These are phyloP conservation scores for Forbesichthys agassizii DNA, from an alignment of 2,113 vertebrate genomes.

Conservation along the genomic window DNA sequence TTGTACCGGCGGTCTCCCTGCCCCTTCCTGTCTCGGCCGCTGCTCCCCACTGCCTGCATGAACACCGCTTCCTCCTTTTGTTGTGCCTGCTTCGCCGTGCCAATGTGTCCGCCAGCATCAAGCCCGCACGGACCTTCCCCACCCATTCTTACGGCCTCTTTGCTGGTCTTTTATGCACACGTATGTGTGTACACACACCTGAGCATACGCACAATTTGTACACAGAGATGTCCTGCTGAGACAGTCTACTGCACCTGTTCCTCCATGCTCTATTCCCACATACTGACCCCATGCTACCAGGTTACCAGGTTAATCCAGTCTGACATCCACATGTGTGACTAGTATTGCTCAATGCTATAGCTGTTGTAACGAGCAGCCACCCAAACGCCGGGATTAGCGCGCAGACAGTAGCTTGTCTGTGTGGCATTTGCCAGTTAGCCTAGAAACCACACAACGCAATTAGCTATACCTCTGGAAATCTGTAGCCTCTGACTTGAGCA, in stretches of 20 bases:
- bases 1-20: slow-evolving; percentile 52
- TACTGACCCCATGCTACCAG: not conserved
- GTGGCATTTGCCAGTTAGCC: not conserved
- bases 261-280: not conserved
- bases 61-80: slow-evolving; percentile 77
- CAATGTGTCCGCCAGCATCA: slow-evolving; percentile 59
- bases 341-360: slow-evolving; percentile 1
- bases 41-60: slow-evolving; percentile 36
- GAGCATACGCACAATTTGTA: no score
- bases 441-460: not conserved
- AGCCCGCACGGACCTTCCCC: slow-evolving; percentile 13
- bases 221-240: not conserved
- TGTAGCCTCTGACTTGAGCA: not conserved
- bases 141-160: slow-evolving; percentile 44
- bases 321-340: not conserved
- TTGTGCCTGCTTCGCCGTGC: slow-evolving; percentile 58
- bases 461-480: slow-evolving; percentile 28
- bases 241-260: slow-evolving; percentile 17
- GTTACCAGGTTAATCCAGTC: not conserved
- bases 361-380: not conserved
- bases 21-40: slow-evolving; percentile 74
- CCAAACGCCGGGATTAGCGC: not conserved
- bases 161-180: slow-evolving; percentile 16
- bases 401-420: not conserved
- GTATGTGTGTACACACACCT: slow-evolving; percentile 19